Evolutionary conservation across 2,888 invertebrate genomes (phyloP).

Genomic region (Caenorhabditis sinica): DNA sequence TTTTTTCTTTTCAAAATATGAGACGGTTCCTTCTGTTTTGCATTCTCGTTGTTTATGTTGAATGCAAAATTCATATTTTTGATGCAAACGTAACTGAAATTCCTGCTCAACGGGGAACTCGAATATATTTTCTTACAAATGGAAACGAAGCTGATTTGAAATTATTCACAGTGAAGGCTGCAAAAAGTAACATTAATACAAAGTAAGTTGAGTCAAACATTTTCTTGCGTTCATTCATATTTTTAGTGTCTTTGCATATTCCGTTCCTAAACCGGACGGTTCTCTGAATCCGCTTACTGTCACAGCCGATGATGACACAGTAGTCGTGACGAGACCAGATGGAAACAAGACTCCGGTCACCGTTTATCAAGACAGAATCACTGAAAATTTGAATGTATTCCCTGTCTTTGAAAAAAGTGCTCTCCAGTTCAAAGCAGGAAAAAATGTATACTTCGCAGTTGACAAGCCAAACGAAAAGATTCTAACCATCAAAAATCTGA

Average conservation of each 20-base stretch:
- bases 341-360: constrained; percentile 16
- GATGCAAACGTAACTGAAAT: not conserved
- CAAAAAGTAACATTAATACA: constrained; percentile 28
- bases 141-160: constrained; percentile 24
- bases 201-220: constrained; percentile 17
- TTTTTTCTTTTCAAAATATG: not conserved
- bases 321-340: constrained; percentile 34
- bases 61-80: constrained; percentile 14
- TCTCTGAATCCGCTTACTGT: constrained; percentile 33
- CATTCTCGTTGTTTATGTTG: not conserved
- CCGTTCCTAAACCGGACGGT: constrained; percentile 30
- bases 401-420: constrained; percentile 28
- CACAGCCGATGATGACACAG: constrained; percentile 31
- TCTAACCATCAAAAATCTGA: constrained; percentile 29
- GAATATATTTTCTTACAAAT: constrained; percentile 36
- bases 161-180: constrained; percentile 24
- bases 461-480: constrained; percentile 31
- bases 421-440: constrained; percentile 38
- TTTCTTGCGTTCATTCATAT: not conserved
- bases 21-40: not conserved
- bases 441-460: constrained; percentile 37
- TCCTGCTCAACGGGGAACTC: constrained; percentile 10
- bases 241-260: constrained; percentile 28
- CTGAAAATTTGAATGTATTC: constrained; percentile 37
- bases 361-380: constrained; percentile 25